Evolutionary conservation across 2,797 vertebrate species (phyloP).

Genomic region (Anguilla pacifica): DNA sequence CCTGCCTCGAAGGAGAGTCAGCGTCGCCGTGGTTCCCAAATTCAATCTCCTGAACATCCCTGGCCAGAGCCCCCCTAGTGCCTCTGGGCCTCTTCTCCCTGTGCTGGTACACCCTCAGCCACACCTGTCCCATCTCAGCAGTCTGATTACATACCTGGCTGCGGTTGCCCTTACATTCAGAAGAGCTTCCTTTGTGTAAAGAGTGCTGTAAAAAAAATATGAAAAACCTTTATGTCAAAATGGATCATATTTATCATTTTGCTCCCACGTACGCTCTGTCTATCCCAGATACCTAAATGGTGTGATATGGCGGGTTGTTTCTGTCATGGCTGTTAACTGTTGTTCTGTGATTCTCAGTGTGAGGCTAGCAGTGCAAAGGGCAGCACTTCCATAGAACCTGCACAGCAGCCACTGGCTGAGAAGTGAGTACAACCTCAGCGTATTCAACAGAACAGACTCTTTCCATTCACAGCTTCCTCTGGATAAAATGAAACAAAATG

Average conservation of each 20-base stretch:
- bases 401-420: constrained; percentile 76
- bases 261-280: not conserved
- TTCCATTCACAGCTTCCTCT: no score
- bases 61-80: constrained; percentile 76
- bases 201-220: constrained; percentile 28
- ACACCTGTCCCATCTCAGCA: not conserved
- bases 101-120: constrained; percentile 75
- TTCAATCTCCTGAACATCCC: constrained; percentile 93
- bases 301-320: not conserved
- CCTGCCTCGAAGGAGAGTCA: constrained; percentile 93
- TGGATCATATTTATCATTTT: constrained; percentile 2
- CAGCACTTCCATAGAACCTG: constrained; percentile 62
- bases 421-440: constrained; percentile 76
- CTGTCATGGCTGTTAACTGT: not conserved
- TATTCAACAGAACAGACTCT: not conserved
- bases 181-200: not conserved
- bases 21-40: constrained; percentile 96
- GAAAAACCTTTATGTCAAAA: not conserved
- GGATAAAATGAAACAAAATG: not conserved
- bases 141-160: not conserved
- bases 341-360: constrained; percentile 69
- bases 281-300: no score
- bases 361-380: constrained; percentile 81
- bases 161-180: not conserved
- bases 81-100: constrained; percentile 72